These are phyloP conservation scores for Aurelia aurita DNA, from an alignment of 30 jellyfish, hydroid and myxozoan species.

Conservation along the genomic window DNA sequence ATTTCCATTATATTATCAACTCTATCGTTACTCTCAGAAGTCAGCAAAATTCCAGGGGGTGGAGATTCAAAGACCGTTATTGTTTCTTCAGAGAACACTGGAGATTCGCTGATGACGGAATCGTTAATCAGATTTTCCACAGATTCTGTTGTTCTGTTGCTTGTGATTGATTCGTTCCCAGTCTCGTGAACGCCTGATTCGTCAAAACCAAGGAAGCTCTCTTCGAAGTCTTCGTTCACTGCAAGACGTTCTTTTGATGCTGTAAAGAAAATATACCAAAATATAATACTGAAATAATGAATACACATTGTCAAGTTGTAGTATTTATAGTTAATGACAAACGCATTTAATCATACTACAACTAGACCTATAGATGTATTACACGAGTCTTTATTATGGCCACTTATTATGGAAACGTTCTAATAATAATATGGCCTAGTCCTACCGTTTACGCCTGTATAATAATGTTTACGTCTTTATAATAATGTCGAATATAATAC, in stretches of 20 bases:
- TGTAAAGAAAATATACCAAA: slow-evolving; percentile 14
- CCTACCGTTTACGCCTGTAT: no score
- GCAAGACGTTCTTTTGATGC: slow-evolving; percentile 64
- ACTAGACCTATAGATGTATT: no score
- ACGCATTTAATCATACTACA: no score
- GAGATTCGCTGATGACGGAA: slow-evolving; percentile 41
- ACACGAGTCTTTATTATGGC: no score
- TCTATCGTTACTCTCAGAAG: slow-evolving; percentile 35
- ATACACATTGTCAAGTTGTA: no score
- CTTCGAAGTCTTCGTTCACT: slow-evolving; percentile 91
- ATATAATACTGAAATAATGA: background rate
- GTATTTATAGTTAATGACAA: no score
- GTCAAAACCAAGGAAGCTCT: slow-evolving; percentile 88
- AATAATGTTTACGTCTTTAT: no score
- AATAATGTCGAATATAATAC: no score
- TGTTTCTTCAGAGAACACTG: slow-evolving; percentile 10
- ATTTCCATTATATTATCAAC: slow-evolving; percentile 25
- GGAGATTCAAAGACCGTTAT: slow-evolving; percentile 41
- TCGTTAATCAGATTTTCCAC: slow-evolving; percentile 2
- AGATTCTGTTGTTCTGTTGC: slow-evolving; percentile 24
- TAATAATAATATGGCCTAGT: no score
- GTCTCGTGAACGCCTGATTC: slow-evolving; percentile 62
- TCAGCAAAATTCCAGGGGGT: slow-evolving; percentile 44
- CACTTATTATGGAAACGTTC: no score
- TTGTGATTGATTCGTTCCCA: slow-evolving; percentile 38